Evolutionary conservation across 2,888 invertebrate genomes (phyloP), one percentile per base, ranked within the genome.

Genomic region (Baccha elongata): DNA sequence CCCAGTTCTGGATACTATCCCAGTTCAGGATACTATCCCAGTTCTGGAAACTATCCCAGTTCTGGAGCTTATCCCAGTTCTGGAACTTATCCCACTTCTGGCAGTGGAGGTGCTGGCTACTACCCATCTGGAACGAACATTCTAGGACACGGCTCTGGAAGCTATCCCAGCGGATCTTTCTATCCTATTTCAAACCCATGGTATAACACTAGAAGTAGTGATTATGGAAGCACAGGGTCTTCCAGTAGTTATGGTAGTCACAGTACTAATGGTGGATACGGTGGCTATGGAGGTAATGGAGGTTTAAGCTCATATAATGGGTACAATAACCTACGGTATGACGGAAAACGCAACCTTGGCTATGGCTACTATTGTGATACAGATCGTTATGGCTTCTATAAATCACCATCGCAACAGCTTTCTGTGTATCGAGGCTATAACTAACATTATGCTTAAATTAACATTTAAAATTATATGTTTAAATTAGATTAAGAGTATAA

Each of bases 211-310:
- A 85, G 86, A 64, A 50, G 46, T 44, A 48, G 19, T 44, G 80
- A 29, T n/a, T 58, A 55, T 52, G 68, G 29, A 42, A 3, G 19
- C 13, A 48, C 21, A 46, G 85, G 60, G 26, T 42, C 55, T 13
- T 26, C 26, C 37, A 72, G 29, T 2, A 8, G 8, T 32, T 32
- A 32, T 8, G 29, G 8, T 32, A 8, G 7, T 8, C 29, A 32
- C 4, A 32, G 6, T 32, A 8, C 7, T 1, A 88, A 90, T 62
- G 91, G 91, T 3, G 92, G 93, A 3, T 93, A 93, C 85, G 93
- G 93, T 1, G 93, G 93, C 1, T 92, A 92, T 84, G 92, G 92
- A 69, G 93, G 93, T 86, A 93, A 93, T 88, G 93, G 93, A 35
- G 93, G 93, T 19, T 87, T 93, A 0, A 90, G 88, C 58, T 93